phyloP scores from a whole-genome alignment of 2,113 vertebrate species.

The Charina bottae region DNA sequence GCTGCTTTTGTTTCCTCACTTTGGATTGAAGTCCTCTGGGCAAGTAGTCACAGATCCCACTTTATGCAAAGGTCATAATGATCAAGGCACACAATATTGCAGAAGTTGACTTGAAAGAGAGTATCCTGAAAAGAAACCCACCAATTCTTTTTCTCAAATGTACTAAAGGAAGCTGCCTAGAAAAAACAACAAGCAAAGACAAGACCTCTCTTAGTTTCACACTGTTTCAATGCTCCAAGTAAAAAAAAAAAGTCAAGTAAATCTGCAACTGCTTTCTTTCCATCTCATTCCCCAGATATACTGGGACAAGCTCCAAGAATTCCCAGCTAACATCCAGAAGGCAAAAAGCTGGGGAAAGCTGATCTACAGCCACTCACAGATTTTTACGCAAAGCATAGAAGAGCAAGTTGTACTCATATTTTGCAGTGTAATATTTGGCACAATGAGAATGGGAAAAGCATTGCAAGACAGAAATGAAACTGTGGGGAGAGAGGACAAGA shows the following conservation, averaged over 20 bases:
- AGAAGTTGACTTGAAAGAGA: background rate
- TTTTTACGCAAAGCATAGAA: background rate
- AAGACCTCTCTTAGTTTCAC: background rate
- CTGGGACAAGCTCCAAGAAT: background rate
- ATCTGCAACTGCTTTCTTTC: background rate
- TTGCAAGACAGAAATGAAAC: background rate
- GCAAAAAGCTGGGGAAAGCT: background rate
- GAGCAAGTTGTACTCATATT: background rate
- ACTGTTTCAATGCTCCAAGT: background rate
- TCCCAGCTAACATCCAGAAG: no score
- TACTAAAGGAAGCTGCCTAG: background rate
- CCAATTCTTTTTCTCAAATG: background rate
- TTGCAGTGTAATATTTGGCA: background rate
- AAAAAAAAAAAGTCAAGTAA: background rate
- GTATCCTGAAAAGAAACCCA: background rate
- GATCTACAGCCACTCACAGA: background rate
- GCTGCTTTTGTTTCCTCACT: background rate
- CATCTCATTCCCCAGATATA: background rate
- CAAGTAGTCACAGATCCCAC: background rate
- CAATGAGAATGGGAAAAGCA: background rate
- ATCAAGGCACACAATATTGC: background rate
- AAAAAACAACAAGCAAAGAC: background rate
- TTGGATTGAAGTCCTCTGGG: background rate
- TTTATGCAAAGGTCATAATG: background rate
- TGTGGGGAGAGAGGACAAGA: background rate